These are phyloP conservation scores for Ctena decussata DNA, from an alignment of 2,888 invertebrate species.

Conservation along the genomic window DNA sequence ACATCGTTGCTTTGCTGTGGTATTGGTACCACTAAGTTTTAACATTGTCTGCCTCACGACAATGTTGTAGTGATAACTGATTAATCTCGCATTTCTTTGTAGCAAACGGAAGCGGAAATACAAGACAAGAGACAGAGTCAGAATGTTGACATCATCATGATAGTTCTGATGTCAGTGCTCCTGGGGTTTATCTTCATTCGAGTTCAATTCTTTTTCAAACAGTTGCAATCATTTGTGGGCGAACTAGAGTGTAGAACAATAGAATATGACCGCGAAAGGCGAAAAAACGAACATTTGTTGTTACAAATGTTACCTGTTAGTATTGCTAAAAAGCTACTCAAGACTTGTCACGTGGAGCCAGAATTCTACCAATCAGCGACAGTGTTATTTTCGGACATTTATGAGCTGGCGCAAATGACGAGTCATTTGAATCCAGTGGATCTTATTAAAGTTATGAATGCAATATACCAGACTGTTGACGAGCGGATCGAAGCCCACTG, in stretches of 20 bases:
- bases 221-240: background rate
- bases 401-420: background rate
- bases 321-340: background rate
- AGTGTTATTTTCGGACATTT: background rate
- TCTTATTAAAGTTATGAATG: background rate
- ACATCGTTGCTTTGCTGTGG: no score
- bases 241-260: background rate
- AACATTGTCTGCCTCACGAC: no score
- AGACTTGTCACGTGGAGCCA: background rate
- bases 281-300: background rate
- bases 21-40: no score
- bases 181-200: background rate
- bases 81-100: no score
- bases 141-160: background rate
- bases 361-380: conserved; percentile 1
- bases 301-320: background rate
- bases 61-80: no score
- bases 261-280: background rate
- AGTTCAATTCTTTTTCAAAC: background rate
- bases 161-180: background rate
- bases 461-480: background rate
- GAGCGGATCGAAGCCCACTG: background rate
- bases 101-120: conserved; percentile 5
- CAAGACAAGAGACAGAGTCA: background rate
- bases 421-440: background rate